phyloP scores from a whole-genome alignment of 2,888 invertebrate species.

The Ischnura elegans region DNA sequence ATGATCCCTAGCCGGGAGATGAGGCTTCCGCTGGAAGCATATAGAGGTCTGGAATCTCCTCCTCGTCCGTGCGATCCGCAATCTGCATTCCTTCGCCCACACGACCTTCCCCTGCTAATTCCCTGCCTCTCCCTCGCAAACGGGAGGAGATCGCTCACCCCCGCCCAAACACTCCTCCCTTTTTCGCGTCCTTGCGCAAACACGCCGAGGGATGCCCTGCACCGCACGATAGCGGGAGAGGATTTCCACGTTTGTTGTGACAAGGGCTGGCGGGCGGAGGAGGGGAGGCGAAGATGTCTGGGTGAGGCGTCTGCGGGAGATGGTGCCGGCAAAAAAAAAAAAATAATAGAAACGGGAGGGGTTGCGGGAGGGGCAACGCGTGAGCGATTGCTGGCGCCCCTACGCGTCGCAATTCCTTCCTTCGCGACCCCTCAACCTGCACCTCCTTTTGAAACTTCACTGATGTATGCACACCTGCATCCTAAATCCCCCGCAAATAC shows the following conservation, averaged over 20 bases:
- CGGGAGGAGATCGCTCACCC: background rate
- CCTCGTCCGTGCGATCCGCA: background rate
- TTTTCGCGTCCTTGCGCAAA: slow-evolving; percentile 30
- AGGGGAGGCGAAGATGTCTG: background rate
- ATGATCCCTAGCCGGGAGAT: background rate
- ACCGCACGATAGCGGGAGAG: background rate
- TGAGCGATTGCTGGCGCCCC: background rate
- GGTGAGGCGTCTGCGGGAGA: background rate
- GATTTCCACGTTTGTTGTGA: slow-evolving; percentile 52
- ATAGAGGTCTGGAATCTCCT: background rate
- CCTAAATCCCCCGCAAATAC: too few relatives aligned
- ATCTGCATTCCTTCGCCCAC: background rate
- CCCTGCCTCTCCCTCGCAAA: background rate
- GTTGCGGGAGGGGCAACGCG: background rate
- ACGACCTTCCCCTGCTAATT: background rate
- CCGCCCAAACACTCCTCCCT: background rate
- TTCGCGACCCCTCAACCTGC: background rate
- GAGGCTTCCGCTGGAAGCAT: background rate
- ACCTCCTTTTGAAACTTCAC: background rate
- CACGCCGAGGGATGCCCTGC: background rate
- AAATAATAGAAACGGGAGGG: background rate
- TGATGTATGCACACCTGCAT: too few relatives aligned
- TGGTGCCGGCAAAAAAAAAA: background rate
- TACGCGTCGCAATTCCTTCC: slow-evolving; percentile 13
- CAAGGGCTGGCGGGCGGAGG: background rate